Evolutionary conservation across 2,888 invertebrate genomes (phyloP).

Genomic region (Dasypolia templi): DNA sequence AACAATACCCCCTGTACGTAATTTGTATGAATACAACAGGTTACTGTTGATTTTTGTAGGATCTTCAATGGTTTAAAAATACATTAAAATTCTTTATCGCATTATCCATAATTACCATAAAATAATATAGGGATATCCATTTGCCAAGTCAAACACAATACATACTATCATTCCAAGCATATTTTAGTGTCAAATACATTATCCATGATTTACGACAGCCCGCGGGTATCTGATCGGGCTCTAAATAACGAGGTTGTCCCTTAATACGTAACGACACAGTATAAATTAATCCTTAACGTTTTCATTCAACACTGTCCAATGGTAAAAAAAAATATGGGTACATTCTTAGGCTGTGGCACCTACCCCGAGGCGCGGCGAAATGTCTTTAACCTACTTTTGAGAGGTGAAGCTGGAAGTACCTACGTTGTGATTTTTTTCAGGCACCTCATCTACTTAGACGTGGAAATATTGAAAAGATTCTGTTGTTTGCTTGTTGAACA

Average conservation of each 20-base stretch:
- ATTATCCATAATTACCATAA: background rate
- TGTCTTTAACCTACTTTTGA: slow-evolving; percentile 55
- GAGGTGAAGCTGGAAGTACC: slow-evolving; percentile 36
- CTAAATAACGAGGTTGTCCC: slow-evolving; percentile 61
- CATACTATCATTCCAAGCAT: slow-evolving; percentile 61
- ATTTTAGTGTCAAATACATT: slow-evolving; percentile 70
- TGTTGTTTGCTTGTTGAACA: slow-evolving; percentile 17
- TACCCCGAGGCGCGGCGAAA: slow-evolving; percentile 37
- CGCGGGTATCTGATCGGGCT: slow-evolving; percentile 65
- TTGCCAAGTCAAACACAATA: slow-evolving; percentile 50
- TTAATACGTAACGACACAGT: slow-evolving; percentile 53
- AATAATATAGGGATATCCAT: slow-evolving; percentile 21
- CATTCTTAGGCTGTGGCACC: slow-evolving; percentile 43
- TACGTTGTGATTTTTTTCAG: slow-evolving; percentile 29
- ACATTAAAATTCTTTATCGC: too few relatives aligned
- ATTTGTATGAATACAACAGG: too few relatives aligned
- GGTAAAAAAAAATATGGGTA: background rate
- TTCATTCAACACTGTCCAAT: slow-evolving; percentile 6
- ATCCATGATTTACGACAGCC: slow-evolving; percentile 65
- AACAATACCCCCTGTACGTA: too few relatives aligned
- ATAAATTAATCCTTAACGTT: slow-evolving; percentile 29
- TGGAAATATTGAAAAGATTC: slow-evolving; percentile 17
- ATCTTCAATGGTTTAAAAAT: background rate
- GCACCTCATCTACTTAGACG: slow-evolving; percentile 4
- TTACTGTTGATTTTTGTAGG: background rate